Evolutionary conservation across 2,113 vertebrate species (phyloP).

Genomic region (Halcyon senegalensis): DNA sequence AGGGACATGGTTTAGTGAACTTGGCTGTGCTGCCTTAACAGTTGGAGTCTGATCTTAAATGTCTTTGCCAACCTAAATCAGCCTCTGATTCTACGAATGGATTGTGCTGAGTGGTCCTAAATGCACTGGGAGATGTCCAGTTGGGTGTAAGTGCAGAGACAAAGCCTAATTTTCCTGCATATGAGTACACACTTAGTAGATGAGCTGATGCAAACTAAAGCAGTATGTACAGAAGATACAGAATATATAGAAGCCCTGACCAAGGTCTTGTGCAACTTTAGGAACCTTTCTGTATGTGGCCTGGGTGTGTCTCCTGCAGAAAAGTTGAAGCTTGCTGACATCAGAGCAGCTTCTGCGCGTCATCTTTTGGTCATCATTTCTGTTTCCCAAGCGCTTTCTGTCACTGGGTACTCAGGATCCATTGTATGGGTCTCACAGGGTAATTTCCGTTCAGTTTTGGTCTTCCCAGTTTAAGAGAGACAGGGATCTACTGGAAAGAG

Average conservation of each 20-base stretch:
- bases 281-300: not conserved
- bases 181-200: not conserved
- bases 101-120: not conserved
- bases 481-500: too few species aligned
- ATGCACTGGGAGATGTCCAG: not conserved
- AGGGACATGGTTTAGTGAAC: not conserved
- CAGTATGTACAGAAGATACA: not conserved
- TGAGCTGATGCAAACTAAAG: not conserved
- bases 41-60: not conserved
- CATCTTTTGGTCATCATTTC: not conserved
- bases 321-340: not conserved
- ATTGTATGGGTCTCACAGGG: not conserved
- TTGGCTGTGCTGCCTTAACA: not conserved
- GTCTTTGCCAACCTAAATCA: not conserved
- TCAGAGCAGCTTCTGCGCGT: not conserved
- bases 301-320: not conserved
- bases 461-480: too few species aligned
- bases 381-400: not conserved
- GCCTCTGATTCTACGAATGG: not conserved
- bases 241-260: accelerated
- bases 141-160: not conserved
- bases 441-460: not conserved
- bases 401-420: not conserved
- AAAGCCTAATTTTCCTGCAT: not conserved
- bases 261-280: not conserved